Conservation (phyloP, 1,140 invertebrate genomes). For the Schlechtendalia chinensis region DNA sequence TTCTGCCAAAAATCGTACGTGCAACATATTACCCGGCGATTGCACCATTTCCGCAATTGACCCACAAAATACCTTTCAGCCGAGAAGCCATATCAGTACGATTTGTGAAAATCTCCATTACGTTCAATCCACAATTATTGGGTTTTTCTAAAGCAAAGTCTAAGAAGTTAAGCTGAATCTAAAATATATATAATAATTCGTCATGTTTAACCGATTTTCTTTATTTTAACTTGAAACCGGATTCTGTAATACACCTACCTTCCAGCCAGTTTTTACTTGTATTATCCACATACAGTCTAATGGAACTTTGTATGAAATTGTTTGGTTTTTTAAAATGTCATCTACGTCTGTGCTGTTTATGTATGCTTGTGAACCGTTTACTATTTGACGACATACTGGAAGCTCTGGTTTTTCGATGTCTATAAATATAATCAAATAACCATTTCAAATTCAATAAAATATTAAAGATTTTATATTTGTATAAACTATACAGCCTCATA, state of each 20-base stretch:
- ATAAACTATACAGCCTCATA: no score
- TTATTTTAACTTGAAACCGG: no score
- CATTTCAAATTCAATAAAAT: no score
- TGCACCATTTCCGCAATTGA: conserved; percentile 72
- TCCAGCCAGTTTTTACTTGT: conserved; percentile 65
- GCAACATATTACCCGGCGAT: conserved; percentile 64
- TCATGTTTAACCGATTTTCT: no score
- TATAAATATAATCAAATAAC: conserved; percentile 48
- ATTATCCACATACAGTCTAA: conserved; percentile 82
- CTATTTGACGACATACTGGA: conserved; percentile 60
- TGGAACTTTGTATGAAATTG: conserved; percentile 60
- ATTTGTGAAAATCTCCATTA: conserved; percentile 73
- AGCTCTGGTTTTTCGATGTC: conserved; percentile 58
- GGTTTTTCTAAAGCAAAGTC: conserved; percentile 69
- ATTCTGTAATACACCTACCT: conserved; percentile 59
- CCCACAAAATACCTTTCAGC: conserved; percentile 72
- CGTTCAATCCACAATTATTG: conserved; percentile 81
- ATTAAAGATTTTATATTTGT: no score
- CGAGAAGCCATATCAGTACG: conserved; percentile 64
- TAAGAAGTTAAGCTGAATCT: conserved; percentile 74
- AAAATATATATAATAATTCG: conserved; percentile 53
- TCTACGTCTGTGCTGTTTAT: conserved; percentile 62
- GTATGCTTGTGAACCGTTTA: conserved; percentile 58
- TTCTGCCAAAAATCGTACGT: conserved; percentile 70
- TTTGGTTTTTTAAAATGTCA: conserved; percentile 58